Conservation (phyloP, 2,888 invertebrate genomes). For the Dichetophora obliterata region DNA sequence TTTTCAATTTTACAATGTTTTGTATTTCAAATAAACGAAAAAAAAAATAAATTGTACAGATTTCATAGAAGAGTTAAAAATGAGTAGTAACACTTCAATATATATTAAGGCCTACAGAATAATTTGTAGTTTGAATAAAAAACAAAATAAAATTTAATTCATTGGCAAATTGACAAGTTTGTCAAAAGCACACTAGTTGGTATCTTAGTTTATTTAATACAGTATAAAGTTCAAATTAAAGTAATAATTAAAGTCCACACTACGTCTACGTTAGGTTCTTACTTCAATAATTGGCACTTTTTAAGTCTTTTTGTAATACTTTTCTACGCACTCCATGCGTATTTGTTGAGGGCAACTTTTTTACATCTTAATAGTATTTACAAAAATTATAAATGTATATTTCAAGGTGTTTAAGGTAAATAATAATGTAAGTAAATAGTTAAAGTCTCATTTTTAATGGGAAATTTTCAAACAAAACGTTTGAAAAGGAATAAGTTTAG, state of each 20-base stretch:
- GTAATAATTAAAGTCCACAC: neutral
- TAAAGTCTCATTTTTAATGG: neutral
- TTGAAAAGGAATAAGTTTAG: no score
- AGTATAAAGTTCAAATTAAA: no score
- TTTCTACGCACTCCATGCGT: conserved; percentile 15
- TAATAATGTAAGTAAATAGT: neutral
- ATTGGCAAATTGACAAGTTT: no score
- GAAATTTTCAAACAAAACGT: no score
- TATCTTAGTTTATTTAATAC: no score
- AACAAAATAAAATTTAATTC: neutral
- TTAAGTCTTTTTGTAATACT: neutral
- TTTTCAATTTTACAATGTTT: neutral
- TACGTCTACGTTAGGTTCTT: neutral
- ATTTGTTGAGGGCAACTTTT: conserved; percentile 6
- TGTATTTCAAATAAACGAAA: no score
- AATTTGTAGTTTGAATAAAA: no score
- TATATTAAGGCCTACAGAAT: no score
- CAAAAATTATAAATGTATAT: neutral
- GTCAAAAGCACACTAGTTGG: no score
- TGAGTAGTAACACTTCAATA: no score
- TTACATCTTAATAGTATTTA: conserved; percentile 20
- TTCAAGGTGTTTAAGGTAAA: neutral
- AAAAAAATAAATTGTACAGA: no score
- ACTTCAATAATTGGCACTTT: conserved; percentile 30
- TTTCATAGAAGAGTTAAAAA: no score